phyloP scores from a whole-genome alignment of 2,888 invertebrate genomes.

The Leptinotarsa juncta region DNA sequence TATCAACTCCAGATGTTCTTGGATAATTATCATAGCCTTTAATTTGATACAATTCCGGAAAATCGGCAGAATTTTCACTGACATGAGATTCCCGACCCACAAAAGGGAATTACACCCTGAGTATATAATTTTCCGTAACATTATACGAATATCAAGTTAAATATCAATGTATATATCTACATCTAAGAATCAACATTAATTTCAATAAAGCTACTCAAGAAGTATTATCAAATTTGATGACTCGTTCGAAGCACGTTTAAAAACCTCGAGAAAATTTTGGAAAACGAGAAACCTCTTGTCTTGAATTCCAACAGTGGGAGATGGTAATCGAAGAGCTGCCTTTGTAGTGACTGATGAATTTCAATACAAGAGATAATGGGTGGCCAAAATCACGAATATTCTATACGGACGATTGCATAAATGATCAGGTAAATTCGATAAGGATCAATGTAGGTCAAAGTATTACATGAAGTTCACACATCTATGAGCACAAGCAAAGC shows the following conservation, averaged over 20 bases:
- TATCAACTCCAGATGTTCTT: slow-evolving; percentile 19
- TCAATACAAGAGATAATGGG: slow-evolving; percentile 15
- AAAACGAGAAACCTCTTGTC: neutral
- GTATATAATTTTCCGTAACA: slow-evolving; percentile 4
- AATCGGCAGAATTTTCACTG: neutral
- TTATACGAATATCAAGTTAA: slow-evolving; percentile 15
- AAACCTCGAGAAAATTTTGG: slow-evolving; percentile 4
- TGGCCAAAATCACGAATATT: slow-evolving; percentile 9
- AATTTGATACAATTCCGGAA: slow-evolving; percentile 11
- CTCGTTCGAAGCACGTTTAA: neutral
- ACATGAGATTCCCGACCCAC: neutral
- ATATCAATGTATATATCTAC: slow-evolving; percentile 11
- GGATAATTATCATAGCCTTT: slow-evolving; percentile 20
- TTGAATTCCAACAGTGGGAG: slow-evolving; percentile 5
- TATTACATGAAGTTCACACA: slow-evolving; percentile 10
- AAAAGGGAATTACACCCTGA: slow-evolving; percentile 2
- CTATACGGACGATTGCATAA: slow-evolving; percentile 14
- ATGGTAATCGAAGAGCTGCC: slow-evolving; percentile 12
- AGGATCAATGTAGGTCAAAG: slow-evolving; percentile 3
- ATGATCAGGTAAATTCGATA: slow-evolving; percentile 3
- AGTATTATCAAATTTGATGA: neutral
- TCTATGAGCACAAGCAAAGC: slow-evolving; percentile 17
- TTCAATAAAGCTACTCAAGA: slow-evolving; percentile 1
- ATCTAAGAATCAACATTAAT: slow-evolving; percentile 2
- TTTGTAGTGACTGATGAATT: neutral